Percentiles rank a stretch among this genome's conserved stretches.
These are phyloP conservation scores for Aepyceros melampus DNA, from an alignment of 2,113 vertebrate species.

Conservation along the genomic window DNA sequence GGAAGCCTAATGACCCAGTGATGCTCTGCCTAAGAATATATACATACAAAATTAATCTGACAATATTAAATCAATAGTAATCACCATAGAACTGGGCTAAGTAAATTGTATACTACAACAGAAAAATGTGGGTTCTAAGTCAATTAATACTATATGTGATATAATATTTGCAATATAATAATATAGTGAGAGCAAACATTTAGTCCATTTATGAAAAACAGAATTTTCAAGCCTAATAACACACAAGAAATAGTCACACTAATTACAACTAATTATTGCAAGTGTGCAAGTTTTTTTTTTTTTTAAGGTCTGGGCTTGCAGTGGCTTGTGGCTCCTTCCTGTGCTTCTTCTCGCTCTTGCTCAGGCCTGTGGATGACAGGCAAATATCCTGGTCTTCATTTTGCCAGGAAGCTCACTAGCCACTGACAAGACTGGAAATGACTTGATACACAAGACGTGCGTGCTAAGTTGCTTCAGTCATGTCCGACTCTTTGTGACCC, in stretches of 20 bases:
- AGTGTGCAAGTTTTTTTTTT: background rate
- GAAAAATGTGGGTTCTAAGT: background rate
- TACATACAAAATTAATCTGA: background rate
- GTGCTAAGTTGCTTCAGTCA: background rate
- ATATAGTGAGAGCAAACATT: background rate
- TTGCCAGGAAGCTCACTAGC: background rate
- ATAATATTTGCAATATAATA: background rate
- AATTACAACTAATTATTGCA: background rate
- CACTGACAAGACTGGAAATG: background rate
- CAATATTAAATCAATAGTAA: background rate
- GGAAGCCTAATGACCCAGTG: background rate
- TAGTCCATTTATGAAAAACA: background rate
- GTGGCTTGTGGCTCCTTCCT: background rate
- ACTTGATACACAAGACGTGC: background rate
- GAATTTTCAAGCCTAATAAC: background rate
- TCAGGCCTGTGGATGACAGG: background rate
- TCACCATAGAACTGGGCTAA: background rate
- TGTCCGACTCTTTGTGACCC: background rate
- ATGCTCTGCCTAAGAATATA: background rate
- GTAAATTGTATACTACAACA: background rate
- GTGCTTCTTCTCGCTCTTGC: background rate
- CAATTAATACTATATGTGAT: background rate
- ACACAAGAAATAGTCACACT: background rate
- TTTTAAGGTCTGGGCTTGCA: background rate
- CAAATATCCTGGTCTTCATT: background rate